These are phyloP conservation scores for Zaprionus obscuricornis DNA, from an alignment of 2,888 invertebrate genomes.

Conservation along the genomic window DNA sequence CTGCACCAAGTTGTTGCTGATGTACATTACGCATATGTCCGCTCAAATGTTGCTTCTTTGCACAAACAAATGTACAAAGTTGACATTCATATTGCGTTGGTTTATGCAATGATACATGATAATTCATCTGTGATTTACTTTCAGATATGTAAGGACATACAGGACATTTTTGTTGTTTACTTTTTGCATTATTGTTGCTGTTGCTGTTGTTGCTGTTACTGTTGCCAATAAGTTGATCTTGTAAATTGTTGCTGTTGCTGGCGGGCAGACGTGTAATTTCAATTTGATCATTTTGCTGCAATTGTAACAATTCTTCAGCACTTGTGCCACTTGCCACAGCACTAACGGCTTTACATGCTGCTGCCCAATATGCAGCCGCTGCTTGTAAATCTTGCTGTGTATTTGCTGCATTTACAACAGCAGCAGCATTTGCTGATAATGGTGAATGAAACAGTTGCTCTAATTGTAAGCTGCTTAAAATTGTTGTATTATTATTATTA, in stretches of 20 bases:
- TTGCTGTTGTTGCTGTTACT: conserved; percentile 17
- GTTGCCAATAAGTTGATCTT: no score
- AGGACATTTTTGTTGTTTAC: conserved; percentile 90
- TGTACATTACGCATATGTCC: conserved; percentile 89
- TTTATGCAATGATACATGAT: conserved; percentile 93
- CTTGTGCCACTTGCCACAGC: conserved; percentile 52
- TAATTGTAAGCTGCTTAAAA: conserved; percentile 68
- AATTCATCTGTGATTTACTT: conserved; percentile 92
- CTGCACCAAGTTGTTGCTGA: conserved; percentile 63
- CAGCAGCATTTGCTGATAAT: conserved; percentile 64
- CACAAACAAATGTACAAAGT: conserved; percentile 92
- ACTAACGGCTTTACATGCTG: conserved; percentile 73
- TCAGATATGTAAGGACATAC: conserved; percentile 94
- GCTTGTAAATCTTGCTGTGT: conserved; percentile 76
- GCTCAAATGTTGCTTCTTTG: conserved; percentile 90
- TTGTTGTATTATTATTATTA: no score
- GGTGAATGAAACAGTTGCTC: conserved; percentile 68
- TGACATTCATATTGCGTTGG: conserved; percentile 87
- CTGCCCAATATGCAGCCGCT: conserved; percentile 77
- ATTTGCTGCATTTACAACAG: conserved; percentile 73
- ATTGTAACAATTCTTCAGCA: conserved; percentile 73
- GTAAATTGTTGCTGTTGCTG: conserved; percentile 20
- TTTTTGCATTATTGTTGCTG: conserved; percentile 60
- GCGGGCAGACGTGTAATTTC: conserved; percentile 80
- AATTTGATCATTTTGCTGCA: conserved; percentile 81